Percentiles rank a stretch among this genome's conserved stretches.
These are phyloP conservation scores for Apis cerana DNA, from an alignment of 1,140 invertebrate genomes.

Conservation along the genomic window DNA sequence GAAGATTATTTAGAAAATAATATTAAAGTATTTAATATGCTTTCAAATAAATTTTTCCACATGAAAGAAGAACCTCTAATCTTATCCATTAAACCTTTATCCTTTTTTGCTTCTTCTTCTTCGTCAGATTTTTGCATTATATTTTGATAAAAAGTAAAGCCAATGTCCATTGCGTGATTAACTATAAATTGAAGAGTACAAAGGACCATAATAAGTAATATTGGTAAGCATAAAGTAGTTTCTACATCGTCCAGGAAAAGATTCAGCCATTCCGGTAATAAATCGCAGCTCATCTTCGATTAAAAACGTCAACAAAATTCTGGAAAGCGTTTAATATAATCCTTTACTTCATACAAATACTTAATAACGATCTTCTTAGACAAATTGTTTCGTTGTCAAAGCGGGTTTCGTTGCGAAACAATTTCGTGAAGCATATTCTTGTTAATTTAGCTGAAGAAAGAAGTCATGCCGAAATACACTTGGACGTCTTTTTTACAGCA, in stretches of 20 bases:
- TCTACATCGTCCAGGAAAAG: conserved; percentile 68
- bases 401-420: neutral
- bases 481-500: conserved; percentile 2
- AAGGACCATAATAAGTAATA: conserved; percentile 65
- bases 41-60: neutral
- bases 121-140: conserved; percentile 25
- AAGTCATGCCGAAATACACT: conserved; percentile 30
- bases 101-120: neutral
- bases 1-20: neutral
- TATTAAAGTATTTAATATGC: neutral
- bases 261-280: conserved; percentile 65
- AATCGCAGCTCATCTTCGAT: conserved; percentile 45
- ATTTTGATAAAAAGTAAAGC: conserved; percentile 50
- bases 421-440: conserved; percentile 40
- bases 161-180: conserved; percentile 61
- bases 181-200: conserved; percentile 69
- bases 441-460: conserved; percentile 31
- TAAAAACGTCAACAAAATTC: neutral
- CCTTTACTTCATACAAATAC: neutral
- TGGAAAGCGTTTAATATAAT: neutral
- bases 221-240: conserved; percentile 65
- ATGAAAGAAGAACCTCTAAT: conserved; percentile 41
- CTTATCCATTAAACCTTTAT: conserved; percentile 25
- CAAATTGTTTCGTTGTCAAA: neutral
- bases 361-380: too few relatives aligned